A percentile compares a stretch with the other conserved stretches of the same genome.
Evolutionary conservation across 2,888 invertebrate species (phyloP).

Genomic region (Anodontia alba): DNA sequence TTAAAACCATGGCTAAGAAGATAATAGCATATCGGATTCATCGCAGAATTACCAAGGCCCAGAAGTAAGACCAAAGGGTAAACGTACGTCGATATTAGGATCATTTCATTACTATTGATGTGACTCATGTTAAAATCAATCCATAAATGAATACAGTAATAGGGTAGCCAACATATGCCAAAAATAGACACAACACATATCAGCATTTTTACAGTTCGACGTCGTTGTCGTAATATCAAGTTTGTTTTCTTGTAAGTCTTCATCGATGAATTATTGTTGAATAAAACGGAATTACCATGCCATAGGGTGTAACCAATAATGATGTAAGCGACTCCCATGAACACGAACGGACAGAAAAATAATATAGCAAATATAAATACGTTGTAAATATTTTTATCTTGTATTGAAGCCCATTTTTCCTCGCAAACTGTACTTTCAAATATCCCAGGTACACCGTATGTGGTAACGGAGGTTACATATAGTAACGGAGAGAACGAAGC

Average conservation of each 20-base stretch:
- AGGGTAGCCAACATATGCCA: constrained; percentile 77
- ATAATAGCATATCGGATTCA: constrained; percentile 81
- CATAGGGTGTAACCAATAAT: constrained; percentile 73
- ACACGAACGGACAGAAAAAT: constrained; percentile 68
- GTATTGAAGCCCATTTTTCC: constrained; percentile 67
- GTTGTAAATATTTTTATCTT: constrained; percentile 71
- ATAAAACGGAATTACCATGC: constrained; percentile 62
- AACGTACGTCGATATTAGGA: constrained; percentile 49
- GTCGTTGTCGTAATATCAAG: constrained; percentile 67
- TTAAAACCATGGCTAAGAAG: constrained; percentile 78
- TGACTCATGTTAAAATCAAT: constrained; percentile 68
- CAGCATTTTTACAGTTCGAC: constrained; percentile 75
- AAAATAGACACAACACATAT: constrained; percentile 73
- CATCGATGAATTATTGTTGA: constrained; percentile 30
- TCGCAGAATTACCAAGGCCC: constrained; percentile 77
- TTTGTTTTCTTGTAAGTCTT: constrained; percentile 57
- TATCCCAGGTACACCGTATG: constrained; percentile 58
- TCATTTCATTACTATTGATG: not conserved
- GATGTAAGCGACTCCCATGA: constrained; percentile 72
- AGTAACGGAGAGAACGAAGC: constrained; percentile 71
- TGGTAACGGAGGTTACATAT: constrained; percentile 66
- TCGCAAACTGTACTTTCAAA: constrained; percentile 67
- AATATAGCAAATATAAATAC: constrained; percentile 69
- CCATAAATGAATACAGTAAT: constrained; percentile 77
- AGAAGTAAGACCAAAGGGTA: constrained; percentile 75